A percentile compares a stretch with the other conserved stretches of the same genome.
Conservation (phyloP, 2,888 invertebrate species). For the Eupithecia vulgata region DNA sequence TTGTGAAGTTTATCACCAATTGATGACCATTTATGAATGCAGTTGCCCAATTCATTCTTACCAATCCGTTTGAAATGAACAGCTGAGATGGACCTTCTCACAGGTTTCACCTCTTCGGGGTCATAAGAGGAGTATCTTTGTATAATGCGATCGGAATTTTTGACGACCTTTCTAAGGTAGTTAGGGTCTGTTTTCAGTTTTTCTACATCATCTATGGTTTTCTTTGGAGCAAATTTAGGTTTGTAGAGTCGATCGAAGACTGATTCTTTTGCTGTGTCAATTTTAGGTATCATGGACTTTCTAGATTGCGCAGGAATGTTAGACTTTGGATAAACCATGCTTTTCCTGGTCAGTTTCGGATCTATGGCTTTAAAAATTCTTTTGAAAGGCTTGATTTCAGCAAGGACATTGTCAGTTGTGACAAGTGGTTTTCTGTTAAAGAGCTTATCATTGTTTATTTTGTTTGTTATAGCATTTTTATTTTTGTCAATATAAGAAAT, state of each 20-base stretch:
- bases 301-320: constrained; percentile 30
- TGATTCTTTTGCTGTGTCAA: constrained; percentile 54
- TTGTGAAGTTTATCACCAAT: constrained; percentile 71
- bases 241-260: constrained; percentile 76
- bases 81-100: constrained; percentile 75
- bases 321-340: constrained; percentile 45
- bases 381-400: constrained; percentile 24
- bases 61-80: constrained; percentile 75
- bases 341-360: constrained; percentile 44
- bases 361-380: constrained; percentile 15
- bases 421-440: constrained; percentile 22
- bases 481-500: constrained; percentile 1
- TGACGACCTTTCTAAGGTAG: constrained; percentile 63
- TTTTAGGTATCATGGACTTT: constrained; percentile 54
- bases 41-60: constrained; percentile 65
- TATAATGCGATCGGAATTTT: constrained; percentile 55
- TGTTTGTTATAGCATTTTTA: constrained; percentile 10
- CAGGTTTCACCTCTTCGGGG: constrained; percentile 46
- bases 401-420: constrained; percentile 28
- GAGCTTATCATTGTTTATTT: constrained; percentile 24
- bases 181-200: constrained; percentile 61
- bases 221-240: constrained; percentile 57
- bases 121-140: constrained; percentile 64
- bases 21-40: constrained; percentile 75
- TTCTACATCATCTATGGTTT: constrained; percentile 47